Conservation (phyloP, 2,113 vertebrate species). For the Vidua macroura region DNA sequence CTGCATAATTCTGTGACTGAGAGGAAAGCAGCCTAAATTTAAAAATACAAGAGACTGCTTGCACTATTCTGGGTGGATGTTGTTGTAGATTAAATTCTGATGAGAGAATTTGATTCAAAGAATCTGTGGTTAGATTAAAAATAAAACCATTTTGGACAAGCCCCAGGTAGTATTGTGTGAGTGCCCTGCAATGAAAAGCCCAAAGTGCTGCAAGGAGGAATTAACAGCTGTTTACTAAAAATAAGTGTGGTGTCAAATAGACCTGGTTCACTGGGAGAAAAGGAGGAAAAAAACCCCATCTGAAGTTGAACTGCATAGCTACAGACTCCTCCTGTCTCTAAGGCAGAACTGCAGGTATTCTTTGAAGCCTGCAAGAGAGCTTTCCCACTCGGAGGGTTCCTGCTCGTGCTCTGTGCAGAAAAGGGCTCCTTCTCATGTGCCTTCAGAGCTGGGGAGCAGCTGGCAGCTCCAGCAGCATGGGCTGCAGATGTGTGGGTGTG, state of each 20-base stretch:
- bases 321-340: background rate
- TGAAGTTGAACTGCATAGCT: background rate
- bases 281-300: accelerated
- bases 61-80: background rate
- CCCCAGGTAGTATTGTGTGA: background rate
- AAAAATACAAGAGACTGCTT: background rate
- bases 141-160: background rate
- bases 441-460: background rate
- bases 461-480: background rate
- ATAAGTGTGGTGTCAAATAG: background rate
- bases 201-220: background rate
- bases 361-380: background rate
- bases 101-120: background rate
- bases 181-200: background rate
- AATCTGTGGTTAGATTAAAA: background rate
- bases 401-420: background rate
- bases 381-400: background rate
- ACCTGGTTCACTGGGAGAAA: background rate
- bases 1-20: background rate
- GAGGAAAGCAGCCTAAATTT: background rate
- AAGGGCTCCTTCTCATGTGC: background rate
- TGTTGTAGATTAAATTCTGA: background rate
- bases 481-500: background rate
- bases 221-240: background rate
- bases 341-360: background rate